phyloP scores from a whole-genome alignment of 2,113 vertebrate species.

The Bujurquina vittata region DNA sequence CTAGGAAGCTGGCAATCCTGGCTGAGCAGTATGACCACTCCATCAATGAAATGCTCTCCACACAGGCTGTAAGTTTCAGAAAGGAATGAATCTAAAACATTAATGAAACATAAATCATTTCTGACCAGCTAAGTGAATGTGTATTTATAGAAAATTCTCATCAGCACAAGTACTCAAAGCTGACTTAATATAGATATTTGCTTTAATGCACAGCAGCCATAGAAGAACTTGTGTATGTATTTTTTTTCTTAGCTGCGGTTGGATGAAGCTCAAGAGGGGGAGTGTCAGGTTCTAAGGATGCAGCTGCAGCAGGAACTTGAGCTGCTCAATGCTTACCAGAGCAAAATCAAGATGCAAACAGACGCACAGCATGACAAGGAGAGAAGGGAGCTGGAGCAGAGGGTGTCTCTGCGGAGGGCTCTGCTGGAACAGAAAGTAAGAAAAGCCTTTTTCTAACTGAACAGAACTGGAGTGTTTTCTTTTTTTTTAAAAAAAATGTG shows the following conservation, averaged over 20 bases:
- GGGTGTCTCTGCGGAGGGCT: constrained; percentile 80
- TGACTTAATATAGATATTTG: neutral
- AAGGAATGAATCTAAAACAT: neutral
- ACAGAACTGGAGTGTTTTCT: too few species aligned
- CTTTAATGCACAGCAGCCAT: neutral
- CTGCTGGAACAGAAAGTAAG: constrained; percentile 81
- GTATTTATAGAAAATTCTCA: neutral
- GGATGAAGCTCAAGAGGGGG: constrained; percentile 81
- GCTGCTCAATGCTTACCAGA: constrained; percentile 82
- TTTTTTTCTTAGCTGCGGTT: constrained; percentile 68
- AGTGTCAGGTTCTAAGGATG: constrained; percentile 81
- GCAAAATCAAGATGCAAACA: constrained; percentile 84
- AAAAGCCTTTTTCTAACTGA: neutral
- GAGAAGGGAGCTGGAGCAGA: constrained; percentile 80
- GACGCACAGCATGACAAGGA: constrained; percentile 82
- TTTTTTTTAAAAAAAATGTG: neutral
- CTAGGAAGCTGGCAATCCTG: constrained; percentile 96
- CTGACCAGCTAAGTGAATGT: neutral
- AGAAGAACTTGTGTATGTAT: neutral
- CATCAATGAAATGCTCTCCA: constrained; percentile 99
- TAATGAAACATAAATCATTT: neutral
- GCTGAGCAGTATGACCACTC: constrained; percentile 99
- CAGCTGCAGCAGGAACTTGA: constrained; percentile 84
- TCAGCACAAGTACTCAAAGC: neutral
- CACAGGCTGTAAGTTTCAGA: constrained; percentile 91